Base-by-base conservation (phyloP, 2,797 vertebrate genomes). In the Darevskia nairensis region DNA sequence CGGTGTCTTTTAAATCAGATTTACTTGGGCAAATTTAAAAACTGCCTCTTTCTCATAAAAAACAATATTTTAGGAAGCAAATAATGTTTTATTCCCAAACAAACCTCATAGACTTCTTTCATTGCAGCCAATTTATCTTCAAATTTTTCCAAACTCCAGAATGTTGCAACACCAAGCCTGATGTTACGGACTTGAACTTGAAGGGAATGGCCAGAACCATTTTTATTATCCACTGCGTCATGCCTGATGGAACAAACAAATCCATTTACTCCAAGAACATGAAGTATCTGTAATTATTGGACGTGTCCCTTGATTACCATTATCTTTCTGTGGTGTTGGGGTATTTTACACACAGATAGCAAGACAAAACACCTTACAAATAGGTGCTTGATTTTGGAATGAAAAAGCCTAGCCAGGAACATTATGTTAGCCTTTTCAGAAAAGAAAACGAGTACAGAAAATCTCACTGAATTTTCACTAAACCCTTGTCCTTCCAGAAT, bases 81-180 rank as follows among this genome's bases (percentile, higher is more conserved):
- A 61, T 91, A 87, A 84, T 86, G 17, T 66, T 92, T 75, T 39
- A 2, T 82, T 86, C 4, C 59, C 88, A 72, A 88, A 93, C 95
- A 93, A 89, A 99, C 99, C 98, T 98, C 97, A 84, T 98, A 98
- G 2, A 98, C 95, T 41, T 99, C 99, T 93, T 98, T 98, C 98
- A 99, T 98, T 85, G 97, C 96, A 69, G 96, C 98, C 88, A 99
- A 96, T 91, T 98, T 99, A 95, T 98, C 98, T 88, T 99, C 98
- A 95, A 99, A 99, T 94, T 98, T 99, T 86, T 99, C 98, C 85
- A 98, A 90, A 91, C 95, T 98, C 99, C 99, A 99, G 93, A 98
- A 98, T 7, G 99, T 98, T 78, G 97, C 96, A 92, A 99, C 98
- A 71, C 98, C 97, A 89, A 99, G 95, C 90, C 97, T 98, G 89